phyloP scores from a whole-genome alignment of 2,113 vertebrate genomes.

The Ophiodon elongatus region DNA sequence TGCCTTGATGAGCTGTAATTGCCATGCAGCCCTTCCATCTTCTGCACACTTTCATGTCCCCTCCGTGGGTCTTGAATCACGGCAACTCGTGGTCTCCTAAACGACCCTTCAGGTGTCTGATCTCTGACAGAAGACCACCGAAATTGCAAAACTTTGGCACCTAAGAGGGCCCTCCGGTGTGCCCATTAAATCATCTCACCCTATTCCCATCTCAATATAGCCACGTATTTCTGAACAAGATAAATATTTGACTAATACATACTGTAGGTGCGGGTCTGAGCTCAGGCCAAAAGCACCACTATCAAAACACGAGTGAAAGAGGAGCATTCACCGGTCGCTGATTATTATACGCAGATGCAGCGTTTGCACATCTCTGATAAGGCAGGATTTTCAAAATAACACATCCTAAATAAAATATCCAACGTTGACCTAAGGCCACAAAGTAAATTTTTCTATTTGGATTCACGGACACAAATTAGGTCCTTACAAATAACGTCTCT shows the following conservation, averaged over 20 bases:
- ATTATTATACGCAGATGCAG: slow-evolving; percentile 37
- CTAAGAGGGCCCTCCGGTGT: slow-evolving; percentile 70
- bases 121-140: slow-evolving; percentile 81
- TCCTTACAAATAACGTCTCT: slow-evolving; percentile 26
- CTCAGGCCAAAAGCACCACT: slow-evolving; percentile 76
- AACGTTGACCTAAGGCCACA: slow-evolving; percentile 25
- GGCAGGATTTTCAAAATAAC: slow-evolving; percentile 41
- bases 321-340: slow-evolving; percentile 71
- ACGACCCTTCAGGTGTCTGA: slow-evolving; percentile 74
- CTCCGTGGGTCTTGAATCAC: slow-evolving; percentile 79
- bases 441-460: slow-evolving; percentile 20
- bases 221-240: slow-evolving; percentile 81
- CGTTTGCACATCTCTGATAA: slow-evolving; percentile 69
- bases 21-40: slow-evolving; percentile 62
- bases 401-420: slow-evolving; percentile 45
- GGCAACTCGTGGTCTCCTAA: slow-evolving; percentile 76
- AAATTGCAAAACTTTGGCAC: slow-evolving; percentile 79
- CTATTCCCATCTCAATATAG: slow-evolving; percentile 84
- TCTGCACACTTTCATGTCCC: slow-evolving; percentile 76
- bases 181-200: slow-evolving; percentile 83
- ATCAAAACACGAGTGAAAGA: slow-evolving; percentile 76
- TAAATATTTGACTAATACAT: slow-evolving; percentile 87
- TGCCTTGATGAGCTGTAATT: slow-evolving; percentile 77
- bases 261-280: slow-evolving; percentile 81
- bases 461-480: slow-evolving; percentile 39